Conservation (phyloP, 2,113 vertebrate genomes). For the Aleadryas rufinucha region DNA sequence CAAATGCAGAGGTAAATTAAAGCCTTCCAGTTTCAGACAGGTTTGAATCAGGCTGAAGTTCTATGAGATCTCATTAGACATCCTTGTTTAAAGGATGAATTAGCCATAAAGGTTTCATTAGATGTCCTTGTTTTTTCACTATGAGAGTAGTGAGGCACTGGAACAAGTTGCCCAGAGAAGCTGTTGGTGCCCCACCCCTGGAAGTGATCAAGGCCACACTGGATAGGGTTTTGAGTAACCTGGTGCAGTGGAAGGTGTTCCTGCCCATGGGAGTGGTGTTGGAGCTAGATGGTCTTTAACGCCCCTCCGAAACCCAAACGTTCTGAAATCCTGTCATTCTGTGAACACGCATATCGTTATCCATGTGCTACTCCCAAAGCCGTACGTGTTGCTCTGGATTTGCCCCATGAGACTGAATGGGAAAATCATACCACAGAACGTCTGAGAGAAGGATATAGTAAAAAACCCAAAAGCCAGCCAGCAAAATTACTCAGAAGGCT, state of each 20-base stretch:
- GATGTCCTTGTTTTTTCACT: neutral
- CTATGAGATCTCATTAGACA: neutral
- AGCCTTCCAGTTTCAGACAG: neutral
- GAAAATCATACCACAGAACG: neutral
- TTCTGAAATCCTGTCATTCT: neutral
- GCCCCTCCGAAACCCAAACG: neutral
- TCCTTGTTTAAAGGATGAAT: neutral
- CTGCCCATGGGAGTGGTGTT: neutral
- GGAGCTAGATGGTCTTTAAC: neutral
- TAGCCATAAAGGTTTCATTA: neutral
- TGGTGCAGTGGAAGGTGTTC: neutral
- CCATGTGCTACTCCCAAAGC: neutral
- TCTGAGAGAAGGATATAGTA: neutral
- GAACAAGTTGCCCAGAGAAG: neutral
- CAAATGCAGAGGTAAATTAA: neutral
- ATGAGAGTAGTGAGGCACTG: neutral
- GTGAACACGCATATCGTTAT: accelerated
- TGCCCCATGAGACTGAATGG: neutral
- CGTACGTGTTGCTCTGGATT: neutral
- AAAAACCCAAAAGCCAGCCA: neutral
- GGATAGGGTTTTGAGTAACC: neutral
- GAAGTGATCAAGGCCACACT: neutral
- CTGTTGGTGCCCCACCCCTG: neutral
- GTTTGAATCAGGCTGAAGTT: neutral
- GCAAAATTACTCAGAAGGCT: neutral